These are phyloP conservation scores for Borostomias antarcticus DNA, from an alignment of 2,797 vertebrate species.

Conservation along the genomic window DNA sequence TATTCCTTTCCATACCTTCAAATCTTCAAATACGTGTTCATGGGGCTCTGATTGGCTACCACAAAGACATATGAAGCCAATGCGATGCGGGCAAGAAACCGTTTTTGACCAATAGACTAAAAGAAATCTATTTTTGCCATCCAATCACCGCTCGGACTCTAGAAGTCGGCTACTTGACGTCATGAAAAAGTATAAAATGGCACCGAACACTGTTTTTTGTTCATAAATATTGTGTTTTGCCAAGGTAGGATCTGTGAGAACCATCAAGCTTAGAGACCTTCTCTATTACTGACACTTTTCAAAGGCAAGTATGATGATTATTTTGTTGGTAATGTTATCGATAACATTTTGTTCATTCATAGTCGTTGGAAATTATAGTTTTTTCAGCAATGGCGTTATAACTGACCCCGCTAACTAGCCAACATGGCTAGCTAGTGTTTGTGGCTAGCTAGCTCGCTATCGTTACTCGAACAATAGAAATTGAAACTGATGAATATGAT, in stretches of 20 bases:
- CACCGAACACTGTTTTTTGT: not conserved
- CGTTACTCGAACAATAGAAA: not conserved
- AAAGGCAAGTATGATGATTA: too few species aligned
- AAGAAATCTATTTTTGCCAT: not conserved
- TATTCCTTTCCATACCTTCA: too few species aligned
- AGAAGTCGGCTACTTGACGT: conserved; percentile 30
- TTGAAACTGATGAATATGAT: not conserved
- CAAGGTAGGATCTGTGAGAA: not conserved
- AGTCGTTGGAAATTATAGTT: not conserved
- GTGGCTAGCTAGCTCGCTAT: not conserved
- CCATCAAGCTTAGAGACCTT: too few species aligned
- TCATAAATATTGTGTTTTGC: not conserved
- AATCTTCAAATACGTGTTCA: not conserved
- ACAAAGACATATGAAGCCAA: conserved; percentile 7
- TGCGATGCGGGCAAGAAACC: conserved; percentile 1
- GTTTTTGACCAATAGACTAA: conserved; percentile 20
- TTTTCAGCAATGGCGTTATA: not conserved
- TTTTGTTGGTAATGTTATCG: too few species aligned
- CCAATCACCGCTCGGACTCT: conserved; percentile 20
- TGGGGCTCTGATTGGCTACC: conserved; percentile 13
- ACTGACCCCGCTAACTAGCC: not conserved
- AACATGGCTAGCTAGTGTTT: not conserved
- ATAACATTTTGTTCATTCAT: too few species aligned
- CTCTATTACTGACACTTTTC: too few species aligned
- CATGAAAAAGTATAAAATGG: conserved; percentile 30